Percentiles rank a stretch among this genome's conserved stretches.
These are phyloP conservation scores for Epicampocera succincta DNA, from an alignment of 2,888 invertebrate genomes.

Conservation along the genomic window DNA sequence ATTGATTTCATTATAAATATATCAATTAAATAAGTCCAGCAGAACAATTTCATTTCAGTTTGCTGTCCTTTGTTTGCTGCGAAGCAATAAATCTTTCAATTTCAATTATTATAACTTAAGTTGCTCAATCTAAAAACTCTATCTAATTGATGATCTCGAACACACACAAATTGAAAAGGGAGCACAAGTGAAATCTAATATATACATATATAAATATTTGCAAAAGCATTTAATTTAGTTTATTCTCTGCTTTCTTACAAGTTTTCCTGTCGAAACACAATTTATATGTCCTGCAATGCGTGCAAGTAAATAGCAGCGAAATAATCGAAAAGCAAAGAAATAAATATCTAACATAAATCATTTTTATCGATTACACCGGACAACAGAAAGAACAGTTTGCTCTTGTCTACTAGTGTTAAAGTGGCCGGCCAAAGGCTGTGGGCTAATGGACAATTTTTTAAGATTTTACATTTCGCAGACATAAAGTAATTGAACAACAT, in stretches of 20 bases:
- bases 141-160: slow-evolving; percentile 20
- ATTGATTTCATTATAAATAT: not conserved
- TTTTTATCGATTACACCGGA: slow-evolving; percentile 29
- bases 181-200: not conserved
- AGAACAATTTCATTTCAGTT: not conserved
- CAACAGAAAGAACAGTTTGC: too few relatives aligned
- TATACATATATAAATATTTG: not conserved
- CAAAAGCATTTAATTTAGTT: slow-evolving; percentile 8
- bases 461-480: too few relatives aligned
- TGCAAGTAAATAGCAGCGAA: not conserved
- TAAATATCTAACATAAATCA: slow-evolving; percentile 49
- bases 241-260: not conserved
- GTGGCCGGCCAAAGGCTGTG: too few relatives aligned
- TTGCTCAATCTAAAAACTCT: slow-evolving; percentile 11
- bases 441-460: too few relatives aligned
- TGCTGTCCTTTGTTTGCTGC: not conserved
- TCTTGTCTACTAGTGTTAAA: too few relatives aligned
- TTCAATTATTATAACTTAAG: slow-evolving; percentile 40
- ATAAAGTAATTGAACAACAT: too few relatives aligned
- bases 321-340: slow-evolving; percentile 10
- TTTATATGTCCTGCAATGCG: slow-evolving; percentile 22
- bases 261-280: not conserved
- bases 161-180: not conserved
- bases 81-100: slow-evolving; percentile 49
- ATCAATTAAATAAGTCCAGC: not conserved